These are phyloP conservation scores for Mesoligia furuncula DNA, from an alignment of 2,888 invertebrate species.

Conservation along the genomic window DNA sequence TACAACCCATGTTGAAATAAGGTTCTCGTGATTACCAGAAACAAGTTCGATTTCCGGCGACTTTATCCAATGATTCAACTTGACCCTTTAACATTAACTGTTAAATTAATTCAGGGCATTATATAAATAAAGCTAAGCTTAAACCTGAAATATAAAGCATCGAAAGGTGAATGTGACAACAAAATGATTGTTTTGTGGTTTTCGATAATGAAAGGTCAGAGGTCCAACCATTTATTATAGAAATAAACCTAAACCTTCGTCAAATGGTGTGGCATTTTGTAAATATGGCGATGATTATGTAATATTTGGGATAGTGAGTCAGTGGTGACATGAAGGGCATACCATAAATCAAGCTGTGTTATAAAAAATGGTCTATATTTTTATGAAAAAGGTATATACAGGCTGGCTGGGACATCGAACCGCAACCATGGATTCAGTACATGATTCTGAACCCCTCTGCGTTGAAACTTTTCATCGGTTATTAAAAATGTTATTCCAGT, in stretches of 20 bases:
- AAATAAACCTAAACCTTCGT: slow-evolving; percentile 32
- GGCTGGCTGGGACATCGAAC: no score
- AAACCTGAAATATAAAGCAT: slow-evolving; percentile 38
- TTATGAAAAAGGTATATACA: not conserved
- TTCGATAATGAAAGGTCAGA: slow-evolving; percentile 46
- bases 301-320: not conserved
- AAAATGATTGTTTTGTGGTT: slow-evolving; percentile 50
- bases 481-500: no score
- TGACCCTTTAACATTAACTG: slow-evolving; percentile 14
- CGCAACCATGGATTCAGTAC: no score
- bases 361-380: not conserved
- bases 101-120: slow-evolving; percentile 28
- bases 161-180: slow-evolving; percentile 49
- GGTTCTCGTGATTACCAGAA: slow-evolving; percentile 38
- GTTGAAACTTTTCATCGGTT: no score
- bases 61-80: slow-evolving; percentile 19
- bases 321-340: not conserved
- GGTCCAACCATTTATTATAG: slow-evolving; percentile 32
- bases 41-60: slow-evolving; percentile 29
- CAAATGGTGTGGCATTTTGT: slow-evolving; percentile 25
- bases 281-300: slow-evolving; percentile 16
- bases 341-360: not conserved
- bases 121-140: slow-evolving; percentile 25
- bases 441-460: no score
- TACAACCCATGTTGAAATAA: not conserved